phyloP scores from a whole-genome alignment of 2,797 vertebrate species.

The Pantherophis alleghaniensis region DNA sequence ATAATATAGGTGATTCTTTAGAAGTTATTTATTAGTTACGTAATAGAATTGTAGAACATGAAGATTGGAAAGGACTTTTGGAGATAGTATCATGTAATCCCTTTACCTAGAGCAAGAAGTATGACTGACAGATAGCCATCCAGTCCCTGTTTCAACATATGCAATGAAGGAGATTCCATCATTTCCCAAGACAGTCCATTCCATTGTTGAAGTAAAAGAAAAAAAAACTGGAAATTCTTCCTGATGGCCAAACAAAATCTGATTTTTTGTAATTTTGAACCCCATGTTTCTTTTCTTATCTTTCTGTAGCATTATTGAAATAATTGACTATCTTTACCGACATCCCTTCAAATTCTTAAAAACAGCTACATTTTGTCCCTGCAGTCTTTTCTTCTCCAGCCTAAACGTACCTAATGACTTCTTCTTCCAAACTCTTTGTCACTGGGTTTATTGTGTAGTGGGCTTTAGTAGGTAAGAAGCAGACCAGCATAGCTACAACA shows the following conservation, averaged over 20 bases:
- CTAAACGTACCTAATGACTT: background rate
- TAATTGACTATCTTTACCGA: background rate
- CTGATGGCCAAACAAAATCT: background rate
- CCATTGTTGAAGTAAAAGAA: background rate
- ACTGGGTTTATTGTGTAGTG: too few relatives aligned
- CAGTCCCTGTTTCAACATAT: background rate
- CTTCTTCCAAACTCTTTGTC: background rate
- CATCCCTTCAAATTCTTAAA: background rate
- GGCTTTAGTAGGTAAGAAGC: too few relatives aligned
- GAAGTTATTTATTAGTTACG: background rate
- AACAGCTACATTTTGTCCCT: background rate
- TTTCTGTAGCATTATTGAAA: background rate
- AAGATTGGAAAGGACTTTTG: background rate
- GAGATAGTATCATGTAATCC: background rate
- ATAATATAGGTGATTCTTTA: background rate
- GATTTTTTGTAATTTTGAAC: background rate
- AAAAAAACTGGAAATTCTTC: background rate
- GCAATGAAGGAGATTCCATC: background rate
- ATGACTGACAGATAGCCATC: background rate
- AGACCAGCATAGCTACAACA: too few relatives aligned
- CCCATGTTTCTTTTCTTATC: background rate
- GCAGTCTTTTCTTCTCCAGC: background rate
- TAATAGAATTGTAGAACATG: background rate
- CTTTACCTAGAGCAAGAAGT: background rate
- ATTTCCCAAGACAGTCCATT: background rate